Evolutionary conservation across 2,113 vertebrate genomes (phyloP), one percentile per base, ranked within the genome.

Genomic region (Spermophilus dauricus): DNA sequence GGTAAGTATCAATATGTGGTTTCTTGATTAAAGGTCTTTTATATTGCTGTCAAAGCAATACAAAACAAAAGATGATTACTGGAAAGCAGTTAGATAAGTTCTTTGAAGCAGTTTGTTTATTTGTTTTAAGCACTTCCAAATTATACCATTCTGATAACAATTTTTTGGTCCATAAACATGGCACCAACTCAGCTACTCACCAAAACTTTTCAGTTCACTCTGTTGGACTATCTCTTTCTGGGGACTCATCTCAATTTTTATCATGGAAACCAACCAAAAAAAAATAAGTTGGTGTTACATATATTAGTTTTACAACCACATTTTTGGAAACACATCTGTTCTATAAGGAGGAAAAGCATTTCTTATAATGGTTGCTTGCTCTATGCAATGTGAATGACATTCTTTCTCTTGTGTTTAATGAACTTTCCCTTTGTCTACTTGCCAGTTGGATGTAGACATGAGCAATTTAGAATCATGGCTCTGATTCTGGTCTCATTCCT

Each of bases 241-340:
- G 67, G 4, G 34, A 80, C 30, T 80, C 34, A 75, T 89, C 48
- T 86, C 78, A 89, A 87, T 94, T 92, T 97, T 94, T 87, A 76
- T 97, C 30, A 92, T 83, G 22, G 69, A 92, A 96, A 94, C 8
- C 58, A 93, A 67, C 39, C 89, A 83, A 65, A 45, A 65, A 45
- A 92, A 91, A 97, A 78, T 93, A 72, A 95, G 48, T 91, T 93
- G 73, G 32, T 94, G 88, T 95, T 92, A 90, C 10, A 92, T 89
- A 39, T 84, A 94, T 95, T 94, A 94, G 65, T 75, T 92, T 97
- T 96, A 92, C 20, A 88, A 18, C 28, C n/a, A 92, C 45, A 92
- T 86, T 94, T 98, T 93, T 86, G 17, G 76, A 94, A 84, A 87
- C 24, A 92, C n/a, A 95, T 95, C 56, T 97, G 56, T 90, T 96